These are phyloP conservation scores for Phenganax stokvisi DNA, from an alignment of 92 coral and sea anemone genomes.

Conservation along the genomic window DNA sequence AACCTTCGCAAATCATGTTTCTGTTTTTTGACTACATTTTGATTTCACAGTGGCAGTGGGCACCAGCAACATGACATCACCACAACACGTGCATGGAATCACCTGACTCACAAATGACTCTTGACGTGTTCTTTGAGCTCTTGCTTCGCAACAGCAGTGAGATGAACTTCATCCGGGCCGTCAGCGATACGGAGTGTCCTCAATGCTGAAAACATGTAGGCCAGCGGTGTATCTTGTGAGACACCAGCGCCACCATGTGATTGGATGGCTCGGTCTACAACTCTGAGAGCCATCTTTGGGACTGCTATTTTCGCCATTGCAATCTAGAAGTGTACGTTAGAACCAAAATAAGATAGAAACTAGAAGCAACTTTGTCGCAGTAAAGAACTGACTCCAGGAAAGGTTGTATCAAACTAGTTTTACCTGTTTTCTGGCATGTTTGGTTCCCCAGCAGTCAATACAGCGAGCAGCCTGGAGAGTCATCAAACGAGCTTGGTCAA, in stretches of 20 bases:
- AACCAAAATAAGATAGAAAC: background rate
- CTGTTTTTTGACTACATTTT: background rate
- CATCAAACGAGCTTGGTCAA: conserved; percentile 87
- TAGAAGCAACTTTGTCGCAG: background rate
- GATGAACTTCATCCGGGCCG: conserved; percentile 98
- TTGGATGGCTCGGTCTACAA: conserved; percentile 93
- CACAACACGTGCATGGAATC: background rate
- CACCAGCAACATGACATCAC: background rate
- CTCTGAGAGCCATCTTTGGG: conserved; percentile 83
- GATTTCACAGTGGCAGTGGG: background rate
- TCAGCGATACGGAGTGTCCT: conserved; percentile 93
- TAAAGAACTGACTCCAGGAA: background rate
- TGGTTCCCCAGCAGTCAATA: conserved; percentile 79
- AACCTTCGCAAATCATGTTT: background rate
- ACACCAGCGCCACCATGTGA: conserved; percentile 98
- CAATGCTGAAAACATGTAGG: conserved; percentile 53
- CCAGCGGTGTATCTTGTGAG: conserved; percentile 87
- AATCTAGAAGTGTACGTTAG: conserved; percentile 47
- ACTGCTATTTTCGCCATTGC: conserved; percentile 90
- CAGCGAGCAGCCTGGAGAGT: conserved; percentile 82
- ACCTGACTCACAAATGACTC: conserved; percentile 10
- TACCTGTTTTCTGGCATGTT: conserved; percentile 88
- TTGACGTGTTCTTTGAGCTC: conserved; percentile 58
- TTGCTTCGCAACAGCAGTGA: conserved; percentile 84
- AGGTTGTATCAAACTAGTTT: background rate